Base-by-base conservation (phyloP, 2,113 vertebrate genomes). In the Thermophis baileyi region DNA sequence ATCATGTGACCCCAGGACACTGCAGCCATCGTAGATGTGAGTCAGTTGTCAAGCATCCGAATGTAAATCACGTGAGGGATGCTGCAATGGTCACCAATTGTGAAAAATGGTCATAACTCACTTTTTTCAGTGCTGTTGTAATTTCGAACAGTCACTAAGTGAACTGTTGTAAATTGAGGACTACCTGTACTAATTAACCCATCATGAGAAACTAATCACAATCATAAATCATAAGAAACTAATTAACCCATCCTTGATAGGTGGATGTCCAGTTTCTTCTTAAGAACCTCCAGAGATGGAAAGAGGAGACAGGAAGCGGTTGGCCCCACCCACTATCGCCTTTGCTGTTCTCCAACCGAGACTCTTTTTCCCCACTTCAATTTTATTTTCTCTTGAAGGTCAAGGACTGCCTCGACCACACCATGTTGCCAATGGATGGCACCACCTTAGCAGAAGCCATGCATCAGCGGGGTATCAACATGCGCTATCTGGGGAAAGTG, bases 371-470 rank as follows among this genome's bases (percentile, higher is more conserved):
- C 35, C 6, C 54, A 24, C 14, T 88, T 27, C 46, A 12, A 10
- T n/a, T 54, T 54, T 35, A 20, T 49, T 30, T 0, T 85, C 0
- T 90, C 91, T 51, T 92, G 8, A 97, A 99, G 99, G 98, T 99
- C 57, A 99, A 99, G 94, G 99, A 99, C 97, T 99, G 99, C 95
- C 97, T 99, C 95, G 99, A 99, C 91, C 99, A 99, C 93, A 98
- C 97, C 0, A 98, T 99, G 95, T 98, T 99, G 92, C 99, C 99
- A 0, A 99, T 99, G 99, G 99, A 99, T 0, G 99, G 99, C 53
- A 98, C 98, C 0, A 99, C 99, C 0, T 95, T 99, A 89, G 98
- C 99, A 0, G 99, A 99, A 96, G 98, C 98, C 90, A 98, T 99
- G 97, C 99, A 98, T 96, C 99, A 99, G 97, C 97, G 99, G 24